These are phyloP conservation scores for Tetragonula clypearis DNA, from an alignment of 1,140 invertebrate genomes.

Conservation along the genomic window DNA sequence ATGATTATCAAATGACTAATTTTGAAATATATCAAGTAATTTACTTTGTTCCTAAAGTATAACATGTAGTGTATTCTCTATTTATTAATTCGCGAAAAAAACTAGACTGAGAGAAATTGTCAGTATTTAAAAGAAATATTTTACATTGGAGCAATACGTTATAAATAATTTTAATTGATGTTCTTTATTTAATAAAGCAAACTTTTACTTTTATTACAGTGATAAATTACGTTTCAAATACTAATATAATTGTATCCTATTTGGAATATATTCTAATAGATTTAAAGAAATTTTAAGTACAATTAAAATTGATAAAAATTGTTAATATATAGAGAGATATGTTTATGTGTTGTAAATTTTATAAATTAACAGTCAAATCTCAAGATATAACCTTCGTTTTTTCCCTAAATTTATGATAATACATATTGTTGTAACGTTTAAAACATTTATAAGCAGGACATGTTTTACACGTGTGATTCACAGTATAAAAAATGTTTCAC, in stretches of 20 bases:
- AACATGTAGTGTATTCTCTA: background rate
- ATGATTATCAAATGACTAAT: background rate
- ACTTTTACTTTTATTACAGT: slow-evolving; percentile 5
- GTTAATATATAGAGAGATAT: background rate
- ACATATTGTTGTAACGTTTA: slow-evolving; percentile 3
- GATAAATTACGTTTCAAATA: background rate
- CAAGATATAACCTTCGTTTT: slow-evolving; percentile 29
- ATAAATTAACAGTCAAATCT: slow-evolving; percentile 18
- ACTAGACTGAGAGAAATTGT: slow-evolving; percentile 36
- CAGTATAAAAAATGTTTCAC: slow-evolving; percentile 22
- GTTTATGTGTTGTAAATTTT: background rate
- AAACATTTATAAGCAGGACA: slow-evolving; percentile 7
- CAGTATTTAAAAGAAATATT: slow-evolving; percentile 48
- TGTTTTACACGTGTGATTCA: slow-evolving; percentile 1
- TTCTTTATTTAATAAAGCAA: slow-evolving; percentile 10
- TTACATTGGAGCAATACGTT: slow-evolving; percentile 18
- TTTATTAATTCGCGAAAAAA: slow-evolving; percentile 1
- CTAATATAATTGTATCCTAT: background rate
- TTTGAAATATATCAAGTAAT: background rate
- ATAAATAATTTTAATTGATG: background rate
- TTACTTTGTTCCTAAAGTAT: slow-evolving; percentile 5
- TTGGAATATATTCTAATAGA: background rate
- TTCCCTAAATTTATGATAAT: background rate
- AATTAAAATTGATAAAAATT: slow-evolving; percentile 3
- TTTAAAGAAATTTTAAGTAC: background rate